Base-by-base conservation (phyloP, 2,113 vertebrate genomes). In the Upupa epops region DNA sequence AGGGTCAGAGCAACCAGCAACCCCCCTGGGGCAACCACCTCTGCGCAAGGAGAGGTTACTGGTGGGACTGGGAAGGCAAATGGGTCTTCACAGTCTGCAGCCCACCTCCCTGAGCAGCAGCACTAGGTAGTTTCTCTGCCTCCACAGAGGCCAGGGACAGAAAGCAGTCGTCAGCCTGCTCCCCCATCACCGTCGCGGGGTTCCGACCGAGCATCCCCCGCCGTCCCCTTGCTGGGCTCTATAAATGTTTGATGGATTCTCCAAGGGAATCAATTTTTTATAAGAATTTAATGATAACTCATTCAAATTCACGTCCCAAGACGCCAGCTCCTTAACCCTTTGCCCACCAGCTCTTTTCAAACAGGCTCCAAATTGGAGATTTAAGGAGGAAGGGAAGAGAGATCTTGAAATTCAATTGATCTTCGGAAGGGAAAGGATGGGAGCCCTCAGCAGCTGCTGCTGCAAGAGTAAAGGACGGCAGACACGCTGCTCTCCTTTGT, bases 201-300 rank as follows among this genome's bases (percentile, higher is more conserved):
- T 80, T 73, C 66, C 51, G 78, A 88, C 63, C 3, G 34, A 14
- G 42, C 69, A 37, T 11, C 76, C 29, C 89, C 89, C 45, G 59
- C 81, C 69, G 51, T 75, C 81, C 91, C 92, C 85, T 95, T 96
- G 96, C 95, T 97, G 92, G 85, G 90, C 93, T 97, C 96, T 80
- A 98, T 95, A 96, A 97, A 97, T 97, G 96, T 96, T 97, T 97
- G 96, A 98, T 97, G 94, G 93, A 0, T 54, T 95, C 96, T 94
- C 95, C 1, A 51, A 96, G 95, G 96, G 97, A 97, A 97, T 97
- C 93, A 94, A 97, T 95, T 96, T 97, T 97, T 97, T 92, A 95
- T 97, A 97, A 94, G 95, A 95, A 95, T 92, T 97, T 97, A 97
- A 96, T 97, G 96, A 95, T 94, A 96, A 93, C 86, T 95, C 87